A percentile compares a stretch with the other conserved stretches of the same genome.
Evolutionary conservation across 2,888 invertebrate species (phyloP).

Genomic region (Prosopocoilus inquinatus): DNA sequence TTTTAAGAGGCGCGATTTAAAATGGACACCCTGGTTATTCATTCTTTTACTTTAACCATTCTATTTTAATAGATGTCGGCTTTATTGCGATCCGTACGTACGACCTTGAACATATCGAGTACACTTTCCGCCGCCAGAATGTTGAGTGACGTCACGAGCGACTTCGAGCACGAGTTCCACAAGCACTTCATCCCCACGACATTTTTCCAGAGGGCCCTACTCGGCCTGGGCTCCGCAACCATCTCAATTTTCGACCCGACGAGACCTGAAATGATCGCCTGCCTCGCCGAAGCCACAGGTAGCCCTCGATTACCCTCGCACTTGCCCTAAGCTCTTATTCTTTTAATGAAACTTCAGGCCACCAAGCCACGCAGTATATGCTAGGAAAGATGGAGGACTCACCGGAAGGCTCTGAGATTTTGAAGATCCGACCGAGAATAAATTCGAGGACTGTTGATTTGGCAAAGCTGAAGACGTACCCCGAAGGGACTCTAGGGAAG

Average conservation of each 20-base stretch:
- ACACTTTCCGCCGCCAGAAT: too few species aligned
- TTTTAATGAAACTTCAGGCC: constrained; percentile 40
- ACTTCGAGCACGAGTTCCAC: constrained; percentile 62
- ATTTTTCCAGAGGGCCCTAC: constrained; percentile 70
- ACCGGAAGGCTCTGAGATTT: constrained; percentile 74
- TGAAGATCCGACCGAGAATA: constrained; percentile 79
- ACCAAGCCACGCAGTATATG: constrained; percentile 69
- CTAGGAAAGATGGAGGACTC: constrained; percentile 71
- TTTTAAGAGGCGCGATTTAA: too few species aligned
- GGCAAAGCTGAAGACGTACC: constrained; percentile 65
- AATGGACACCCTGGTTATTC: neutral
- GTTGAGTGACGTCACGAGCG: constrained; percentile 13
- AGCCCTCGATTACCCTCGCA: constrained; percentile 1
- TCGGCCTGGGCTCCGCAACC: constrained; percentile 85
- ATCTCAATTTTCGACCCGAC: constrained; percentile 79
- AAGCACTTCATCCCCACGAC: constrained; percentile 64
- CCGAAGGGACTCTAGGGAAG: constrained; percentile 81
- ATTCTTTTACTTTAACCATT: constrained; percentile 1
- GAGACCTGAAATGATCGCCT: constrained; percentile 90
- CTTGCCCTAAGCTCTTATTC: neutral
- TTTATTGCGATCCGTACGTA: neutral
- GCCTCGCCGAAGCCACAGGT: constrained; percentile 90
- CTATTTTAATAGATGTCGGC: neutral
- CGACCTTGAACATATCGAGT: too few species aligned
- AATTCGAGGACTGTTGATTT: constrained; percentile 80